Base-by-base conservation (phyloP, 2,888 invertebrate species). In the Plusia festucae region DNA sequence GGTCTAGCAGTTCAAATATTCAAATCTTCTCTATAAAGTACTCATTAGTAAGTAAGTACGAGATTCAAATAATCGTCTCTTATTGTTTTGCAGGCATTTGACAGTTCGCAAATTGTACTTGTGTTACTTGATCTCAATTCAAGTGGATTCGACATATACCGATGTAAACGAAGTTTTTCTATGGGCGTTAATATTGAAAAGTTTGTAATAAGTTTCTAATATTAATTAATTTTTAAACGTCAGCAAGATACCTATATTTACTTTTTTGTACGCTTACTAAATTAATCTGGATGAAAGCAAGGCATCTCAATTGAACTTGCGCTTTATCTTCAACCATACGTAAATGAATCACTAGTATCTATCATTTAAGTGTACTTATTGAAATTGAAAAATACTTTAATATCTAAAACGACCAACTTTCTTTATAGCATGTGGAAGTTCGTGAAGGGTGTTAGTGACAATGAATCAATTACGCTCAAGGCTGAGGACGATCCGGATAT, bases 51-150 rank as follows among this genome's bases (percentile, higher is more conserved):
- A n/a, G n/a, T n/a, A n/a, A n/a, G n/a, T n/a, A n/a, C n/a, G n/a
- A n/a, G n/a, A n/a, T n/a, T n/a, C n/a, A n/a, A n/a, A n/a, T n/a
- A n/a, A n/a, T n/a, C n/a, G n/a, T n/a, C n/a, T n/a, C n/a, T 11
- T 8, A 9, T 61, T 62, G n/a, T n/a, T n/a, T 89, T 90, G 6
- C 83, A 96, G 96, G 99, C 99, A 57, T 99, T 99, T 99, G 99
- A 99, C 94, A 99, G 99, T 91, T 99, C 99, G 70, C 99, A 99
- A 91, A 99, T 99, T 66, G 99, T 99, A 68, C 96, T 99, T 73
- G 99, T 99, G 7, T 99, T 99, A 0, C 95, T 99, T 62, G 98
- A 97, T 70, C 95, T 99, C 65, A 96, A 98, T 87, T 97, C 98
- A 73, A 99, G 99, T 94, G 99, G 99, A 32, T 99, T 99, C 85